A percentile compares a stretch with the other conserved stretches of the same genome.
Conservation (phyloP, 2,113 vertebrate genomes). For the zebrafish (Danio rerio) region DNA sequence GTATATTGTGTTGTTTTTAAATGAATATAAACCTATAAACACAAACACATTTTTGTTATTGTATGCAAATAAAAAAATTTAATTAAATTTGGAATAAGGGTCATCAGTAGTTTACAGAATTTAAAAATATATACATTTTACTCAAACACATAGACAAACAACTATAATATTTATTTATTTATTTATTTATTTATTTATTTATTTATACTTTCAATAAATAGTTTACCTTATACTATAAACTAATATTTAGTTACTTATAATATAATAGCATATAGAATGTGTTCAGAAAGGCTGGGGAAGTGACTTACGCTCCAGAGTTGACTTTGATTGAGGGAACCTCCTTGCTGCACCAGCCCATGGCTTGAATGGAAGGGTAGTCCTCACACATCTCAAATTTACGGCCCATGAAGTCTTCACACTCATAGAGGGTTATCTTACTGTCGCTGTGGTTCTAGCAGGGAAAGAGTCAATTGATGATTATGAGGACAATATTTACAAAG, state of each 20-base stretch:
- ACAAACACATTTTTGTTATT: no score
- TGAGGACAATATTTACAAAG: background rate
- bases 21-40: no score
- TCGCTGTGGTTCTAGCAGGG: conserved; percentile 89
- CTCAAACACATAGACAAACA: no score
- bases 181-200: no score
- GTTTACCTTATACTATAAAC: no score
- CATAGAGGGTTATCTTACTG: conserved; percentile 91
- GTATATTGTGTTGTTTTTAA: no score
- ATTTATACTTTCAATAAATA: no score
- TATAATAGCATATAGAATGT: background rate
- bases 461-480: background rate
- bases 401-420: conserved; percentile 93
- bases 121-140: no score
- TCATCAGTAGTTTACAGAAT: no score
- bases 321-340: conserved; percentile 94
- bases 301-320: conserved; percentile 91
- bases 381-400: conserved; percentile 93
- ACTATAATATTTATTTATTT: no score
- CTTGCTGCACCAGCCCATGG: conserved; percentile 97
- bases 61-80: no score
- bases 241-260: background rate
- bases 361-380: conserved; percentile 93
- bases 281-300: background rate
- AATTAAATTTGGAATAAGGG: no score